Percentiles rank a stretch among this genome's conserved stretches.
Evolutionary conservation across 1,140 invertebrate species (phyloP).

Genomic region (Neelides sp.): DNA sequence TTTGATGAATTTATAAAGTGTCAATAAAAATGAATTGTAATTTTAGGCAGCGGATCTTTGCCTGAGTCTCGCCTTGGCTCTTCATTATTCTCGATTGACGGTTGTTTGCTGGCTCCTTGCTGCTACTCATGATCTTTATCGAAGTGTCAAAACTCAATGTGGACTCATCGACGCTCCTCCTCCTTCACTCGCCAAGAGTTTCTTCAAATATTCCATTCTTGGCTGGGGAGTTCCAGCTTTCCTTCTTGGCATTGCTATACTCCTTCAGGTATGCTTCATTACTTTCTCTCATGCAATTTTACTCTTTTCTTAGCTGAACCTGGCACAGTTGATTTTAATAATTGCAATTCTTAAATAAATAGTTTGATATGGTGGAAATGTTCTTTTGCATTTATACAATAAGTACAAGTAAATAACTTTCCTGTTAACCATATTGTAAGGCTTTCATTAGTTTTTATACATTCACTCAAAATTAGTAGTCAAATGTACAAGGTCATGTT

Average conservation of each 20-base stretch:
- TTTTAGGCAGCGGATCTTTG: conserved; percentile 49
- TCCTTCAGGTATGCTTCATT: conserved; percentile 21
- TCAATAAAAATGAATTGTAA: conserved; percentile 13
- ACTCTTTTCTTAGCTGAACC: no score
- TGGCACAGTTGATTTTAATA: no score
- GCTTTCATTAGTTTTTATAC: no score
- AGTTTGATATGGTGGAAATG: no score
- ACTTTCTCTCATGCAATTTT: background rate
- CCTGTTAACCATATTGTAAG: no score
- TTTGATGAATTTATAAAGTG: background rate
- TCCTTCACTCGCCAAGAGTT: conserved; percentile 19
- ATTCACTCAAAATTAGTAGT: no score
- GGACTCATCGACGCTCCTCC: conserved; percentile 25
- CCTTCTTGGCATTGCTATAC: conserved; percentile 15
- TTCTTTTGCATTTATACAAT: no score
- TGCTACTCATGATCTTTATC: conserved; percentile 45
- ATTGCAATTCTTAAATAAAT: no score
- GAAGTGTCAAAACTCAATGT: conserved; percentile 25
- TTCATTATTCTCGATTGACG: conserved; percentile 48
- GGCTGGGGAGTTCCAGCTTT: conserved; percentile 24
- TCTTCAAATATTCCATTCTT: conserved; percentile 21
- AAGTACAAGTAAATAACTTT: no score
- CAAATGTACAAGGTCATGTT: no score
- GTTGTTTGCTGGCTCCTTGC: conserved; percentile 49
- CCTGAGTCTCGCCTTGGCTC: conserved; percentile 45